Evolutionary conservation across 1,140 invertebrate genomes (phyloP), one percentile per base, ranked within the genome.

Genomic region (Marisa cornuarietis): DNA sequence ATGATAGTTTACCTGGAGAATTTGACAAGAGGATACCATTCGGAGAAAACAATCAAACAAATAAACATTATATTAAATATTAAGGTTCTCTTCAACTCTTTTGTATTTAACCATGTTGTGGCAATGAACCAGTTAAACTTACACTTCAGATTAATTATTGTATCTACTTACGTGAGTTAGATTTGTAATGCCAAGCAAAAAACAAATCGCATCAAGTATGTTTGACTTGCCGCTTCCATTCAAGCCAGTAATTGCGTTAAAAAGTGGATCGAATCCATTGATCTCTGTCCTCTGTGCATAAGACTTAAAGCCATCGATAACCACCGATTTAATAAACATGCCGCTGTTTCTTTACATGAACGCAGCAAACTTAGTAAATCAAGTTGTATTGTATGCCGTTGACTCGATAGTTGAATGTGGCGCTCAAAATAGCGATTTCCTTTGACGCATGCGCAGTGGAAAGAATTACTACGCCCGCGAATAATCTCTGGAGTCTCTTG

Each of bases 221-320:
- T 99, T 99, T 0, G 97, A 99, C 92, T 99, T 99, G 71, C 98
- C 98, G 82, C 96, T 98, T 9, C 98, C 98, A 92, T 99, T 99
- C 13, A 99, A 92, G 18, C 98, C 98, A 65, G 98, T 99, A 71
- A 99, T 99, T 16, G 98, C 98, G 88, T 99, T 99, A 89, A 99
- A 99, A 90, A 96, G 94, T 10, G 93, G 94, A 92, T 99, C 98
- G 90, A 99, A 99, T 31, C 95, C 96, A 82, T 94, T 94, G n/a
- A 99, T 95, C 91, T 97, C 96, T 0, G 97, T 97, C 86, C 96
- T 92, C 83, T 95, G 95, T 0, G 97, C 97, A 86, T 99, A 99
- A 0, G 98, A 99, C 92, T 99, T 99, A 89, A 99, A 99, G 79
- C 98, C 98, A 87, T 99, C 98, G 18, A 99, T 92, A 24, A 97